Base-by-base conservation (phyloP, 2,888 invertebrate genomes). In the Drosophila anomelani region DNA sequence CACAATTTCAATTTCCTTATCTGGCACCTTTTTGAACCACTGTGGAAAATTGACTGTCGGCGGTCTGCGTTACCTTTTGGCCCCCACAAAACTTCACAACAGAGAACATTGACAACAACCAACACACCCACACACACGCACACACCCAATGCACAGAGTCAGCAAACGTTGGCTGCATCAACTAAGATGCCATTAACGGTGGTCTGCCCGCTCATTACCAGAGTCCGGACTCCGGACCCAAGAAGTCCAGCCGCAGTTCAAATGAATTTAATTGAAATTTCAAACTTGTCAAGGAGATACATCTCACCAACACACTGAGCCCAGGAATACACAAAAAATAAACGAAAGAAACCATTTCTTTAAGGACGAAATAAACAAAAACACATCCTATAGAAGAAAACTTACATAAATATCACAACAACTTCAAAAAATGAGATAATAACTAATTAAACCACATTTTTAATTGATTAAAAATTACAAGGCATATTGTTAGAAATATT, bases 221-320 rank as follows among this genome's bases (percentile, higher is more conserved):
- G 69, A 55, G 61, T 36, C 60, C 63, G 47, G 66, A 69, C 51
- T 36, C 58, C 63, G 29, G 66, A 69, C 47, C 77, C 72, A 56
- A 58, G 59, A 55, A 54, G 73, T 73, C 72, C 61, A 73, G 79
- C 85, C 89, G 79, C 88, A 86, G 88, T 87, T 85, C 88, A 88
- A 87, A 88, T 89, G 90, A 85, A 80, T 89, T 89, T 87, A 89
- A 87, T 89, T 88, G 86, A 89, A 87, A 87, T 87, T 87, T 87
- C 86, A 89, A 87, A 87, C 78, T 89, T 89, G 89, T 89, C 89
- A 88, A 83, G 88, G 74, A 76, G 79, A 70, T 54, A 69, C 49
- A 46, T 23, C 17, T n/a, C 32, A 17, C 36, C 32, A 43, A 17
- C 38, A 20, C 41, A 13, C 49, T 38, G 20, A 32, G 8, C 23